Evolutionary conservation across 2,113 vertebrate species (phyloP).

Genomic region (Fulmarus glacialis): DNA sequence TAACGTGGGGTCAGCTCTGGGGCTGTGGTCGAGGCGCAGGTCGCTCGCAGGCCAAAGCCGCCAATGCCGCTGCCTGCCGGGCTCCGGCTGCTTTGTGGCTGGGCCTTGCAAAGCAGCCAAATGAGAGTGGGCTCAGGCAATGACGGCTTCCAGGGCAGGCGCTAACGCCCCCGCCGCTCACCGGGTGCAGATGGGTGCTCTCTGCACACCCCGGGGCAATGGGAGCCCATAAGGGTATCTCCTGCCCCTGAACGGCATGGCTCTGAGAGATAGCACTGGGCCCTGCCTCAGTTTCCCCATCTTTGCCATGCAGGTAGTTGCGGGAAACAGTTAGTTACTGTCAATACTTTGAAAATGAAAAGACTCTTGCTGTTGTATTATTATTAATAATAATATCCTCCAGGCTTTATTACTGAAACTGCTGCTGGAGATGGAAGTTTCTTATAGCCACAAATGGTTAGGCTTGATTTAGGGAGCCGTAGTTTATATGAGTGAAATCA

Average conservation of each 20-base stretch:
- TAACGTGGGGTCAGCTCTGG: fast-evolving
- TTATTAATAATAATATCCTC: neutral
- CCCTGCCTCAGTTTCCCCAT: neutral
- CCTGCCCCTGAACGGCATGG: neutral
- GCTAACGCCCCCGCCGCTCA: neutral
- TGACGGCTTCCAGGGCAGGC: neutral
- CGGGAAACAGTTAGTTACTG: neutral
- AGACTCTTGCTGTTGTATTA: neutral
- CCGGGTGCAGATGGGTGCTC: neutral
- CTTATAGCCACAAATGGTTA: neutral
- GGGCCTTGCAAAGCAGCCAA: neutral
- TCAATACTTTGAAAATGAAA: neutral
- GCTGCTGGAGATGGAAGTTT: neutral
- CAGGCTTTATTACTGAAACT: neutral
- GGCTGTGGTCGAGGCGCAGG: neutral
- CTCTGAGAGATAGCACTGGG: neutral
- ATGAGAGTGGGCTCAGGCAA: neutral
- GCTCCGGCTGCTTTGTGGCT: neutral
- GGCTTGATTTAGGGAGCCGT: neutral
- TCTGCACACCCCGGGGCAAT: neutral
- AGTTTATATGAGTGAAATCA: neutral
- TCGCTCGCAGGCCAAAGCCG: neutral
- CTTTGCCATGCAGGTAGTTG: neutral
- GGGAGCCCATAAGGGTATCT: neutral
- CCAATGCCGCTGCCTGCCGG: fast-evolving